Base-by-base conservation (phyloP, 2,888 invertebrate species). In the Apamea crenata region DNA sequence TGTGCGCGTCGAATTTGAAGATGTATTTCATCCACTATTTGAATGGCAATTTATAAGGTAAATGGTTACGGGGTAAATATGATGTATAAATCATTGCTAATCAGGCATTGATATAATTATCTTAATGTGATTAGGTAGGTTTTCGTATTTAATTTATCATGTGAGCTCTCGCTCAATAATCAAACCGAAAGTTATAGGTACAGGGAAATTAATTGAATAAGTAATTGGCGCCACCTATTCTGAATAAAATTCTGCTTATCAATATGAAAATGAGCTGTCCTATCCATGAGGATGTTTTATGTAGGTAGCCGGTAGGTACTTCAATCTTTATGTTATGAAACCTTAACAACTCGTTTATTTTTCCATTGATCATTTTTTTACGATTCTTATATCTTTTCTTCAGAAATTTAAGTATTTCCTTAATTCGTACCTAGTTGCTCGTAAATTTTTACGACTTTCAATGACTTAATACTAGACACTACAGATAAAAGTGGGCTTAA, bases 381-480 rank as follows among this genome's bases (percentile, higher is more conserved):
- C 44, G 50, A 40, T 69, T 74, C 25, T 21, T 44, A 25, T 25
- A 4, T 40, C 2, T 44, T 36, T 56, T 81, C 73, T 76, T 73
- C 53, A 70, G 63, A 72, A 61, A 63, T 70, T 50, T 50, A 16
- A 56, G 29, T 56, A 40, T 36, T 78, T 47, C 29, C 21, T 70
- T 40, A n/a, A 36, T 80, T 80, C 32, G 66, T 74, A 71, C 67
- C 59, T 75, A 25, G 74, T 67, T 65, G 25, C 59, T 80, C 72
- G 77, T 87, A 83, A 79, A 86, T 56, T 47, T 77, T 74, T 79
- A 77, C 44, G 66, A 72, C 65, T 79, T 74, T 82, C 73, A 78
- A 82, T 63, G 69, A 72, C 72, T 63, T 77, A 68, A 53, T 74
- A 65, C 40, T 67, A 74, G 53, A 40, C 32, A 82, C 73, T 66